phyloP scores from a whole-genome alignment of 2,888 invertebrate species.

The Iphiclides podalirius region DNA sequence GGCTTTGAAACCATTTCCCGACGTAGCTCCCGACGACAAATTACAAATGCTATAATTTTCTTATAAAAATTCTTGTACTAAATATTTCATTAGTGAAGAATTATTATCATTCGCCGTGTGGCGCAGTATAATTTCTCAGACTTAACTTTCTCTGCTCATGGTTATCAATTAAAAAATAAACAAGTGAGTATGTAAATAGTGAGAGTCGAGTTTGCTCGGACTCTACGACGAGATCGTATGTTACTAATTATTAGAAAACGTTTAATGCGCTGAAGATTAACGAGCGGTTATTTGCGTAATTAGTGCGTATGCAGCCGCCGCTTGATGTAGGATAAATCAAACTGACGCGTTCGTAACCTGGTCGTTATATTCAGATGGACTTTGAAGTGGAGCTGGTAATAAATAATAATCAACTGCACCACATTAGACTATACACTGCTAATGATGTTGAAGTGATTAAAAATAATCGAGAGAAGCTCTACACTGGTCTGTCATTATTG shows the following conservation, averaged over 20 bases:
- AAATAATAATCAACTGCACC: background rate
- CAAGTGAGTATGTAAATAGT: no score
- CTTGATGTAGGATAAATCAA: background rate
- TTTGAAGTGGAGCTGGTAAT: background rate
- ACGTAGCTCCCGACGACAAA: no score
- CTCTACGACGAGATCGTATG: conserved; percentile 1
- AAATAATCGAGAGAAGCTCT: background rate
- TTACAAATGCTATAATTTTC: no score
- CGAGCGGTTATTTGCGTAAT: conserved; percentile 16
- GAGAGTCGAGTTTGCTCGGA: background rate
- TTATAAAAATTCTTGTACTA: no score
- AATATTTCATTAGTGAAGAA: no score
- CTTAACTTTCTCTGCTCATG: no score
- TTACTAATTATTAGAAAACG: conserved; percentile 21
- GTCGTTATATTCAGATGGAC: background rate
- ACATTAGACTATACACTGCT: background rate
- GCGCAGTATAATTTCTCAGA: no score
- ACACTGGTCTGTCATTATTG: background rate
- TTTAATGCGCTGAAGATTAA: conserved; percentile 6
- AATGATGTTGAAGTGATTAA: background rate
- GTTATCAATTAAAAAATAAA: no score
- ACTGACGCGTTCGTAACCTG: background rate
- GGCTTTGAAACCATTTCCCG: no score
- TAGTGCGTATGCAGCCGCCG: background rate
- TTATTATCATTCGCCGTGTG: no score